These are phyloP conservation scores for Salticus scenicus DNA, from an alignment of 2,888 invertebrate genomes.

Conservation along the genomic window DNA sequence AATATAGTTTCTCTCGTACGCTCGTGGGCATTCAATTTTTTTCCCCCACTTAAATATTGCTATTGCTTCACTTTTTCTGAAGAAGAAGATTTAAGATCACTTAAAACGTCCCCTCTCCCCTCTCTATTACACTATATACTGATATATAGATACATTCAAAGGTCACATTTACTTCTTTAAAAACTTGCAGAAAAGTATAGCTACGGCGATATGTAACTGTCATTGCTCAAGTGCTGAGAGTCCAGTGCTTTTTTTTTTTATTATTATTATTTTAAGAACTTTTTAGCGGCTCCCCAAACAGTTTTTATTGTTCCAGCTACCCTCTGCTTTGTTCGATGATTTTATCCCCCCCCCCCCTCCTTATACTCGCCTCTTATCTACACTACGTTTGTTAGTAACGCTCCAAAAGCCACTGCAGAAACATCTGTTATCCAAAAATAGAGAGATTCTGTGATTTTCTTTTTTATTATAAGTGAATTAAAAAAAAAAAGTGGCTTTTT, in stretches of 20 bases:
- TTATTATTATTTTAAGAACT: not conserved
- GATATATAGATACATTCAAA: slow-evolving; percentile 10
- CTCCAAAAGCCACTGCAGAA: slow-evolving; percentile 32
- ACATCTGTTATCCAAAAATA: slow-evolving; percentile 26
- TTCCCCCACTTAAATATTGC: slow-evolving; percentile 47
- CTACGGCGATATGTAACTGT: slow-evolving; percentile 61
- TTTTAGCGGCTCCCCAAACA: slow-evolving; percentile 16
- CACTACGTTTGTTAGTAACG: slow-evolving; percentile 37
- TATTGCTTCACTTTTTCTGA: slow-evolving; percentile 65
- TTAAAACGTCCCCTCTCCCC: slow-evolving; percentile 50
- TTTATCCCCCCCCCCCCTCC: not conserved
- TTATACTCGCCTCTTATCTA: not conserved
- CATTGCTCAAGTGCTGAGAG: slow-evolving; percentile 36
- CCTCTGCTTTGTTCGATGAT: slow-evolving; percentile 18
- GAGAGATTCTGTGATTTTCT: not conserved
- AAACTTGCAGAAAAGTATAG: slow-evolving; percentile 59
- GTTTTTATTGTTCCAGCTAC: not conserved
- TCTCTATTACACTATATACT: not conserved
- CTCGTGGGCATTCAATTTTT: slow-evolving; percentile 3
- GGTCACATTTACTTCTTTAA: slow-evolving; percentile 50
- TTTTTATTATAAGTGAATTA: not conserved
- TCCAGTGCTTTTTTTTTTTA: slow-evolving; percentile 17
- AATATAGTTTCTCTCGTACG: not conserved
- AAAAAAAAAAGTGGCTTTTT: not conserved
- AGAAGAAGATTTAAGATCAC: slow-evolving; percentile 66